Conservation (phyloP, 2,888 invertebrate genomes). For the Cerceris ruficornis region DNA sequence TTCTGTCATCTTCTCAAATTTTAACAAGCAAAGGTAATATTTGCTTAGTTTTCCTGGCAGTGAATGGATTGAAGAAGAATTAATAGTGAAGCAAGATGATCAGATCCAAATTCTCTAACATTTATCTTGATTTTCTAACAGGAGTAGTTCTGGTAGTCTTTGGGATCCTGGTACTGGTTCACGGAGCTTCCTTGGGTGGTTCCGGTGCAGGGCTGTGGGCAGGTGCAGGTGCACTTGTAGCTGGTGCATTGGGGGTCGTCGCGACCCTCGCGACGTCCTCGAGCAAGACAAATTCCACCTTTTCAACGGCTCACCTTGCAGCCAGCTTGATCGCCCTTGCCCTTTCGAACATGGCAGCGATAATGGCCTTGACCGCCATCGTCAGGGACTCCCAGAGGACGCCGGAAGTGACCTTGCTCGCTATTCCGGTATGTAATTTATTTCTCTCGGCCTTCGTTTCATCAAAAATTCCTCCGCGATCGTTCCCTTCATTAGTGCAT, state of each 20-base stretch:
- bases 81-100: too few relatives aligned
- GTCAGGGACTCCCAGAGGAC: conserved; percentile 84
- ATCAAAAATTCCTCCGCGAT: not conserved
- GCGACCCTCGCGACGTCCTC: conserved; percentile 80
- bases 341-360: conserved; percentile 79
- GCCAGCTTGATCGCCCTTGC: conserved; percentile 82
- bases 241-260: conserved; percentile 85
- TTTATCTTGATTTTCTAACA: conserved; percentile 35
- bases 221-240: conserved; percentile 85
- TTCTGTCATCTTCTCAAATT: too few relatives aligned
- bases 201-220: conserved; percentile 88
- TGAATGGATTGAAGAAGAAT: too few relatives aligned
- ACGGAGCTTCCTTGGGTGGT: conserved; percentile 84
- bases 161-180: conserved; percentile 85
- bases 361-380: conserved; percentile 82
- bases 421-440: conserved; percentile 70
- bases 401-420: conserved; percentile 72
- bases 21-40: too few relatives aligned
- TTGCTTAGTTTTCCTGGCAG: too few relatives aligned
- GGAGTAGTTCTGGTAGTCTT: conserved; percentile 86
- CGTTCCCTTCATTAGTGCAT: not conserved
- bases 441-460: not conserved
- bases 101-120: too few relatives aligned
- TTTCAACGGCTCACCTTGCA: conserved; percentile 85
- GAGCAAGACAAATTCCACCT: conserved; percentile 72